A percentile compares a stretch with the other conserved stretches of the same genome.
Evolutionary conservation across 2,113 vertebrate species (phyloP).

Genomic region (Ancistrus triradiatus): DNA sequence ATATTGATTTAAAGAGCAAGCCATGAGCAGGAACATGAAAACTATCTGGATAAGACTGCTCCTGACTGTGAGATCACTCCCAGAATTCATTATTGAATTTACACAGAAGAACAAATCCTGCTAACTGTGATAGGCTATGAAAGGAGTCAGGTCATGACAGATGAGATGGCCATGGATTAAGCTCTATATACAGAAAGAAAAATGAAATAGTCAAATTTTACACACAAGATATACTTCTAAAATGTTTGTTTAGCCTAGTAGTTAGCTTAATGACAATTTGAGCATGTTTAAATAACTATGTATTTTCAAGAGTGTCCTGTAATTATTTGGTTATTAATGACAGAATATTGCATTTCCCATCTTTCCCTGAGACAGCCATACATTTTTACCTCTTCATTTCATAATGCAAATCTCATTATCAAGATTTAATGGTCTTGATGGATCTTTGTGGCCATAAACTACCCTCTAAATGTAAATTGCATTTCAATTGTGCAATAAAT

Average conservation of each 20-base stretch:
- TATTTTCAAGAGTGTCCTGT: too few species aligned
- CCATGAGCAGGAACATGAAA: slow-evolving; percentile 42
- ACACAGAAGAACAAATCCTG: slow-evolving; percentile 41
- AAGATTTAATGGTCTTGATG: slow-evolving; percentile 42
- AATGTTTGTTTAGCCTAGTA: background rate
- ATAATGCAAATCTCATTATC: slow-evolving; percentile 50
- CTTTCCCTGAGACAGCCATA: slow-evolving; percentile 8
- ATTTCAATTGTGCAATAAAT: slow-evolving; percentile 46
- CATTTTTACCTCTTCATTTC: slow-evolving; percentile 38
- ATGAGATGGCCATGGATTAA: slow-evolving; percentile 4
- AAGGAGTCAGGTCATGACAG: slow-evolving; percentile 26
- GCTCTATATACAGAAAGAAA: background rate
- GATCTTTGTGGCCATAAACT: slow-evolving; percentile 44
- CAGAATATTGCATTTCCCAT: slow-evolving; percentile 26
- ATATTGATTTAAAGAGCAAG: slow-evolving; percentile 51
- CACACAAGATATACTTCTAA: too few species aligned
- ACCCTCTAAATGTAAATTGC: slow-evolving; percentile 46
- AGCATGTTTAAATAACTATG: too few species aligned
- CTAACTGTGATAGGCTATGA: slow-evolving; percentile 42
- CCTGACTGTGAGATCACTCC: slow-evolving; percentile 40
- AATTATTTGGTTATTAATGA: slow-evolving; percentile 19
- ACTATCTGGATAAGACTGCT: slow-evolving; percentile 41
- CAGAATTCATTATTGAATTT: slow-evolving; percentile 56
- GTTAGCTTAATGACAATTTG: background rate
- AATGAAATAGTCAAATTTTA: background rate